A percentile compares a stretch with the other conserved stretches of the same genome.
phyloP scores from a whole-genome alignment of 2,797 vertebrate species.

The Gambelia wislizenii region DNA sequence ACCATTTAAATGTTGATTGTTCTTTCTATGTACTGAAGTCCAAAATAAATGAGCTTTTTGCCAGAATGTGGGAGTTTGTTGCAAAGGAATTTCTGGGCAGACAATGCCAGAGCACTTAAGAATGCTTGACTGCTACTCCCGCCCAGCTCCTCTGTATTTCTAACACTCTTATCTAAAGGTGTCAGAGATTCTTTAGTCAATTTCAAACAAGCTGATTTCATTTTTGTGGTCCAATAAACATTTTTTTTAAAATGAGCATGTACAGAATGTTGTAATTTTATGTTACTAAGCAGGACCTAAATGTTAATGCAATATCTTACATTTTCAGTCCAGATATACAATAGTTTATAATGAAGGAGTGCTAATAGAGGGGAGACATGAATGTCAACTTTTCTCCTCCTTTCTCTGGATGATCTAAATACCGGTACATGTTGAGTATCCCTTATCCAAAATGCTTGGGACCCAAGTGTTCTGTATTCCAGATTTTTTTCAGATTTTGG shows the following conservation, averaged over 20 bases:
- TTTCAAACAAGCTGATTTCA: slow-evolving; percentile 17
- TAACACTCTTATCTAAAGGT: slow-evolving; percentile 3
- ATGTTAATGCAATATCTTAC: background rate
- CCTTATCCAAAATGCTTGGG: too few relatives aligned
- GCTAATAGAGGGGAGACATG: too few relatives aligned
- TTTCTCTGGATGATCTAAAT: background rate
- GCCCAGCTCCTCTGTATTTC: background rate
- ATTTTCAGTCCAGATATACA: background rate
- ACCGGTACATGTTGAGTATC: too few relatives aligned
- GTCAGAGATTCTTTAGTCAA: background rate
- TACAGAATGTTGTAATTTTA: background rate
- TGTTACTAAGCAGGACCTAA: background rate
- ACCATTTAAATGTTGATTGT: slow-evolving; percentile 3
- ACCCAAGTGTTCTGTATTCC: too few relatives aligned
- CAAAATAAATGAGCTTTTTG: background rate
- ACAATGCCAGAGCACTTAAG: slow-evolving; percentile 17
- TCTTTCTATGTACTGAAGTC: background rate
- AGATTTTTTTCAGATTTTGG: too few relatives aligned
- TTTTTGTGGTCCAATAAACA: background rate
- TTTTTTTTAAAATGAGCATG: background rate
- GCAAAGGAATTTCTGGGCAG: slow-evolving; percentile 25
- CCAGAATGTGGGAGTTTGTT: slow-evolving; percentile 9
- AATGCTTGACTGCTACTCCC: background rate
- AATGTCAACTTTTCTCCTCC: background rate
- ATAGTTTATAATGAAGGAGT: background rate